phyloP scores from a whole-genome alignment of 2,888 invertebrate genomes.

The Apotomis betuletana region DNA sequence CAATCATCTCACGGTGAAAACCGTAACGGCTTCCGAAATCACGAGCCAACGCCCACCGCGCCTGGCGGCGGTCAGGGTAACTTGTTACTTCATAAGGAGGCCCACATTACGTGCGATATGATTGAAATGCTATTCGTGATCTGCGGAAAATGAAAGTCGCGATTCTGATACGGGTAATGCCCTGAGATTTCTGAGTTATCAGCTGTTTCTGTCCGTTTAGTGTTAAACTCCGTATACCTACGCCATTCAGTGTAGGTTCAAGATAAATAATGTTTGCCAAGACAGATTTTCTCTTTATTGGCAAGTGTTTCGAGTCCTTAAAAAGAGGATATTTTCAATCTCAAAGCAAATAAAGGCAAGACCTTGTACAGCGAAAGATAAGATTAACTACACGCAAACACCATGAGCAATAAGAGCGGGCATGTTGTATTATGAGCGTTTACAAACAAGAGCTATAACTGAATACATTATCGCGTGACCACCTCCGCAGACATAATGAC shows the following conservation, averaged over 20 bases:
- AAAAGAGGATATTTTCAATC: constrained; percentile 28
- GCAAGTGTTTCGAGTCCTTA: constrained; percentile 33
- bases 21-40: constrained; percentile 43
- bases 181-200: neutral
- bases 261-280: neutral
- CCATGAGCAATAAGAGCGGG: constrained; percentile 19
- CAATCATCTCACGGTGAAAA: constrained; percentile 45
- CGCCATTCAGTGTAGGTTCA: neutral
- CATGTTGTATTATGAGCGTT: constrained; percentile 45
- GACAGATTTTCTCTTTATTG: constrained; percentile 13
- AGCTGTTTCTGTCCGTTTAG: neutral
- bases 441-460: constrained; percentile 49
- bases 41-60: constrained; percentile 36
- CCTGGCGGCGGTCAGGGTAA: constrained; percentile 39
- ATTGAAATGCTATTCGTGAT: constrained; percentile 43
- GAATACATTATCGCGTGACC: constrained; percentile 53
- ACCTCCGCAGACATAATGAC: constrained; percentile 53
- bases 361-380: constrained; percentile 47
- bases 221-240: too few relatives aligned
- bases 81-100: constrained; percentile 45
- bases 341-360: constrained; percentile 60
- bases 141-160: constrained; percentile 38
- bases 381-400: constrained; percentile 34
- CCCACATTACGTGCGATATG: constrained; percentile 40
- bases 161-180: constrained; percentile 23